Evolutionary conservation across 1,140 invertebrate genomes (phyloP).

Genomic region (Galendromus occidentalis): DNA sequence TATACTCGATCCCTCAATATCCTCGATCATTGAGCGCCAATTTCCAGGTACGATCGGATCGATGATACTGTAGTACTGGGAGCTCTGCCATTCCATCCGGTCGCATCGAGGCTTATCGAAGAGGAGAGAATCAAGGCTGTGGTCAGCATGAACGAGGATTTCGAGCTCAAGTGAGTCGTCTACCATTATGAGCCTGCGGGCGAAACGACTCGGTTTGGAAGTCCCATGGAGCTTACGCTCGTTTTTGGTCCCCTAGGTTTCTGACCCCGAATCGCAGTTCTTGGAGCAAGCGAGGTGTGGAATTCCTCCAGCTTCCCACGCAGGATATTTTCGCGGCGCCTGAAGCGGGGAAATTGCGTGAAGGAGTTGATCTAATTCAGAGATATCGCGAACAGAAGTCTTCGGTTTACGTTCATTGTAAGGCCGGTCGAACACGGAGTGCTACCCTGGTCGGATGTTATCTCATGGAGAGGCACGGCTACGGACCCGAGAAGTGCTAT

Average conservation of each 20-base stretch:
- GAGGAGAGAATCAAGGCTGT: constrained; percentile 70
- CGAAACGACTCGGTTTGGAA: too few relatives aligned
- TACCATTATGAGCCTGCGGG: background rate
- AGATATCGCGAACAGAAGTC: constrained; percentile 29
- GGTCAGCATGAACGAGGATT: constrained; percentile 88
- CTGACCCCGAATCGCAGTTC: constrained; percentile 29
- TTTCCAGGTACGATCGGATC: constrained; percentile 46
- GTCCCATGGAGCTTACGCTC: background rate
- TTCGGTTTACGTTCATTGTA: constrained; percentile 91
- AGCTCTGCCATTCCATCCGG: constrained; percentile 65
- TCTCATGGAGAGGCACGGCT: constrained; percentile 44
- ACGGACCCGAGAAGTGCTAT: background rate
- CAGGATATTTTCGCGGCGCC: constrained; percentile 81
- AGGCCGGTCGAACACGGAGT: constrained; percentile 85
- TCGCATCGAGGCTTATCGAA: constrained; percentile 51
- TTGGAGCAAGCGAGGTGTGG: constrained; percentile 55
- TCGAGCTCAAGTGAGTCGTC: constrained; percentile 54
- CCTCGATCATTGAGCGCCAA: too few relatives aligned
- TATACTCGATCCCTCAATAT: too few relatives aligned
- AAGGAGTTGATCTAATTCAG: constrained; percentile 74
- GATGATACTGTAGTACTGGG: constrained; percentile 85
- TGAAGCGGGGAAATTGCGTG: constrained; percentile 58
- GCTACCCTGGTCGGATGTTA: constrained; percentile 91
- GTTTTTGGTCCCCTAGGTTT: background rate
- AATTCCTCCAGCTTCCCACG: constrained; percentile 71